These are phyloP conservation scores for Calliopum simillimum DNA, from an alignment of 2,888 invertebrate species.

Conservation along the genomic window DNA sequence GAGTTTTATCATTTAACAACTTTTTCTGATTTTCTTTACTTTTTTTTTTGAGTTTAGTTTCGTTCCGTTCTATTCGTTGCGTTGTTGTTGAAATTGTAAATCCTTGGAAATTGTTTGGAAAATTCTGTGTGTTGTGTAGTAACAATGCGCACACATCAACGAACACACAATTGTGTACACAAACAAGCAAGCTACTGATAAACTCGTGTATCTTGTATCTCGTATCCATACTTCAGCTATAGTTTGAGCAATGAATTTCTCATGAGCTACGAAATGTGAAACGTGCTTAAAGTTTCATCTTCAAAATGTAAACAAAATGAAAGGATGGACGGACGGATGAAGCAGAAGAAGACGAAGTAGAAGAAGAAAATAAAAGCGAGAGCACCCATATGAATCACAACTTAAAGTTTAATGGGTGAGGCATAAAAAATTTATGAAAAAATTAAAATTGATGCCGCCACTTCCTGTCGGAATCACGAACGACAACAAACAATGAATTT, in stretches of 20 bases:
- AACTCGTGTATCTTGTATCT: not conserved
- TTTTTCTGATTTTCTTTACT: not conserved
- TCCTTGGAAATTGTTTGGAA: slow-evolving; percentile 10
- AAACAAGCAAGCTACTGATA: not conserved
- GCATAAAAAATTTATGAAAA: too few relatives aligned
- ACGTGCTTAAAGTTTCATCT: not conserved
- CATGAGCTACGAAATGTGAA: slow-evolving; percentile 9
- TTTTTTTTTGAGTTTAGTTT: not conserved
- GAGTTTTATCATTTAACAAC: not conserved
- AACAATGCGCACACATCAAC: not conserved
- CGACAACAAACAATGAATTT: too few relatives aligned
- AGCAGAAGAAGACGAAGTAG: not conserved
- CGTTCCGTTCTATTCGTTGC: not conserved
- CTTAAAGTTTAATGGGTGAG: too few relatives aligned
- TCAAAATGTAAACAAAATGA: not conserved
- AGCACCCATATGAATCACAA: not conserved
- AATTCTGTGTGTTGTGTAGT: not conserved
- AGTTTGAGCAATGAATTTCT: slow-evolving; percentile 7
- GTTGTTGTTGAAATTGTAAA: not conserved
- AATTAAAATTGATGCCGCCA: too few relatives aligned
- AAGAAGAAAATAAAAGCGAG: not conserved
- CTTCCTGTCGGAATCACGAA: too few relatives aligned
- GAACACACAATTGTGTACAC: not conserved
- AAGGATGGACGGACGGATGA: not conserved
- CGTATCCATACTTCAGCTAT: not conserved